Base-by-base conservation (phyloP, 2,888 invertebrate genomes). In the Cerceris rybyensis region DNA sequence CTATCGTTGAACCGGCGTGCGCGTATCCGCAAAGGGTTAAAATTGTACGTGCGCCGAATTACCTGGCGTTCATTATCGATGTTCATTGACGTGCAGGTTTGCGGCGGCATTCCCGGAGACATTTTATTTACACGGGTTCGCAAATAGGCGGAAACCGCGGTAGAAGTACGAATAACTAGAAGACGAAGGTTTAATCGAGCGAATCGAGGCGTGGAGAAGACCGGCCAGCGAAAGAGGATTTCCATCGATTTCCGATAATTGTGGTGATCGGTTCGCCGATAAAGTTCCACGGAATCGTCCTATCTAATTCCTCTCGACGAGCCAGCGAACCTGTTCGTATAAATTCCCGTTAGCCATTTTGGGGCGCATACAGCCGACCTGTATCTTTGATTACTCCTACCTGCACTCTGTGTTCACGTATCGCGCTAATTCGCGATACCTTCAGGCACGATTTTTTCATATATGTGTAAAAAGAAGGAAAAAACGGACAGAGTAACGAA, bases 211-310 rank as follows among this genome's bases (percentile, higher is more conserved):
- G 17, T 57, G 63, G 57, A 63, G 69, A 59, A 61, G 69, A 74
- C 71, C 46, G 43, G 43, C 70, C 55, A 52, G 63, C 67, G 63
- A 79, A 79, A 79, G 79, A 79, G 79, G 79, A 84, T 85, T 85
- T 85, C 71, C 73, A 84, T 84, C 84, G 84, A 75, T 85, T 84
- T 83, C 83, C 83, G 74, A 85, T 85, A 84, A 85, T 83, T 80
- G 63, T 59, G 65, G 52, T 71, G 85, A 84, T 85, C 78, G 83
- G 67, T 78, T 59, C 71, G 68, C 58, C 80, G 83, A 82, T 80
- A 80, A 75, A 74, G 70, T 68, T 74, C 61, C 79, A 46, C 71
- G 80, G 75, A 72, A 81, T 81, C 80, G 80, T 72, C 74, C 67
- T 59, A 63, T 73, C 80, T 76, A 76, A 80, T 80, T 81, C 72